These are phyloP conservation scores for Habropoda laboriosa DNA, from an alignment of 1,140 invertebrate species.

Conservation along the genomic window DNA sequence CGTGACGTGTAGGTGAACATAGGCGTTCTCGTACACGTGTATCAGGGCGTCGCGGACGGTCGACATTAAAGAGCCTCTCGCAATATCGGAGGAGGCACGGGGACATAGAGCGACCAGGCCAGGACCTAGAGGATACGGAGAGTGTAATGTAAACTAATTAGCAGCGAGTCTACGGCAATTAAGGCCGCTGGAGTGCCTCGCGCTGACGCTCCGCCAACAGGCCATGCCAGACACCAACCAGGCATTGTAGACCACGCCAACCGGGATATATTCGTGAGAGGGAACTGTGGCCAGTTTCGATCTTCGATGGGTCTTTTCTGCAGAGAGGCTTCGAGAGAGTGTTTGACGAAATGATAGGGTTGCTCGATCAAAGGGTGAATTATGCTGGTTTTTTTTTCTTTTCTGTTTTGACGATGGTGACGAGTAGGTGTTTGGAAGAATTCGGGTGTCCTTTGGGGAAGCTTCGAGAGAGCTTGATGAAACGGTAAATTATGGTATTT, in stretches of 20 bases:
- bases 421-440: too few relatives aligned
- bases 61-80: slow-evolving; percentile 72
- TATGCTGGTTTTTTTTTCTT: too few relatives aligned
- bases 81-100: slow-evolving; percentile 68
- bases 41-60: slow-evolving; percentile 43
- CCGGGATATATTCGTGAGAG: slow-evolving; percentile 5
- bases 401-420: too few relatives aligned
- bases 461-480: too few relatives aligned
- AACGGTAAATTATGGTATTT: too few relatives aligned
- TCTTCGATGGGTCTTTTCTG: not conserved
- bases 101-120: slow-evolving; percentile 64
- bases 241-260: slow-evolving; percentile 21
- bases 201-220: slow-evolving; percentile 73
- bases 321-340: too few relatives aligned
- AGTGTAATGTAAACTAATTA: slow-evolving; percentile 82
- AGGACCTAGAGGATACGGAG: slow-evolving; percentile 75
- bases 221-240: slow-evolving; percentile 21
- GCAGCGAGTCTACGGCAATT: slow-evolving; percentile 80
- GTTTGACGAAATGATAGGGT: too few relatives aligned
- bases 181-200: slow-evolving; percentile 76
- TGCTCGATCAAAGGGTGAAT: too few relatives aligned
- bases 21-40: slow-evolving; percentile 24
- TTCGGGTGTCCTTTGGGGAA: too few relatives aligned
- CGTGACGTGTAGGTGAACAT: slow-evolving; percentile 16
- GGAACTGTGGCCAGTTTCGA: not conserved